These are phyloP conservation scores for Lithophane leautieri DNA, from an alignment of 2,888 invertebrate genomes.

Conservation along the genomic window DNA sequence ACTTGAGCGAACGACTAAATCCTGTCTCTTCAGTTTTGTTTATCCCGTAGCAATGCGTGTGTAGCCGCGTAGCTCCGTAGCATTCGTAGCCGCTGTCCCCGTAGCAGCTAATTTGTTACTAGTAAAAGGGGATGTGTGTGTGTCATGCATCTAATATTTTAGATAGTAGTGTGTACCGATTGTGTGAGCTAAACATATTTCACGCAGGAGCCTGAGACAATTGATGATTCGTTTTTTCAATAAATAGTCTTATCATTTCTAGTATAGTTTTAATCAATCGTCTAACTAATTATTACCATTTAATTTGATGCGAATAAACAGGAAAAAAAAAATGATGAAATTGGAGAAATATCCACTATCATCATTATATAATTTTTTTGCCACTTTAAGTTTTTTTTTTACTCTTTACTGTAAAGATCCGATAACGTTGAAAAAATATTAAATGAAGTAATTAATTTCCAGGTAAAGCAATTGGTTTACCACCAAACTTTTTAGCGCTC, in stretches of 20 bases:
- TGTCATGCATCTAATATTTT: neutral
- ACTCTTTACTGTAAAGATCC: neutral
- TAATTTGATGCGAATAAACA: neutral
- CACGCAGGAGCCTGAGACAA: neutral
- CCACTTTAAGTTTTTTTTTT: neutral
- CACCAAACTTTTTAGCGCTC: slow-evolving; percentile 96
- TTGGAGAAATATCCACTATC: neutral
- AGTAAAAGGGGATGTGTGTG: neutral
- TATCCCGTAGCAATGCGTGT: slow-evolving; percentile 9
- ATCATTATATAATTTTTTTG: neutral
- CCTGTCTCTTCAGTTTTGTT: neutral
- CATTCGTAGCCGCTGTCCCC: neutral
- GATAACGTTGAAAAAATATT: neutral
- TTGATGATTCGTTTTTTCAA: neutral
- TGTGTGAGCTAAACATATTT: neutral
- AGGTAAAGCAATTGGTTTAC: slow-evolving; percentile 98
- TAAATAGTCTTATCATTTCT: no score
- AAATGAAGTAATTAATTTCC: slow-evolving; percentile 60
- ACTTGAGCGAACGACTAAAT: neutral
- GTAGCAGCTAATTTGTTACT: slow-evolving; percentile 16
- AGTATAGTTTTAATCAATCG: no score
- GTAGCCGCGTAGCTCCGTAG: slow-evolving; percentile 32
- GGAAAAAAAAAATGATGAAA: no score
- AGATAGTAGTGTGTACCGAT: neutral
- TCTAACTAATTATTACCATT: neutral